These are phyloP conservation scores for Acheta domesticus DNA, from an alignment of 2,888 invertebrate species.

Conservation along the genomic window DNA sequence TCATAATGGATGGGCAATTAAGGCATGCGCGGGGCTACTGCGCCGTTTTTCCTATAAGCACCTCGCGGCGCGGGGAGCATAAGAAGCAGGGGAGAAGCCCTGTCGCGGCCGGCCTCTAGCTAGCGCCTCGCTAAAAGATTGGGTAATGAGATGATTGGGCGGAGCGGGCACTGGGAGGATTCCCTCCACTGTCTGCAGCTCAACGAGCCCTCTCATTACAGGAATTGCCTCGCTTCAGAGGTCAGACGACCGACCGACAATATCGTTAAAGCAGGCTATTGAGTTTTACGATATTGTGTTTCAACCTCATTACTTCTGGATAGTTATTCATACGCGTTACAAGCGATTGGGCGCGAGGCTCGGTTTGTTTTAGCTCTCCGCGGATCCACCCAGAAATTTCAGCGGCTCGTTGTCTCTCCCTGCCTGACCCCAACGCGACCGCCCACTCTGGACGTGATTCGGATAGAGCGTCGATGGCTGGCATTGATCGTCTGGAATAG, in stretches of 20 bases:
- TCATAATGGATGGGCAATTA: background rate
- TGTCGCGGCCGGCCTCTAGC: no score
- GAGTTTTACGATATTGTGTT: constrained; percentile 18
- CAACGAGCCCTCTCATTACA: background rate
- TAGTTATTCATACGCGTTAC: background rate
- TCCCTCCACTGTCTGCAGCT: background rate
- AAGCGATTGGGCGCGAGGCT: background rate
- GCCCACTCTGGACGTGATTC: no score
- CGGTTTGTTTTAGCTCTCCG: background rate
- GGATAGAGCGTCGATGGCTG: no score
- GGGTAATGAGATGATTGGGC: constrained; percentile 9
- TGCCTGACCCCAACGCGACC: no score
- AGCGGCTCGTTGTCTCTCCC: no score
- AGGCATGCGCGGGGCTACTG: background rate
- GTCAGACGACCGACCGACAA: background rate
- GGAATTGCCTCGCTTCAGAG: background rate
- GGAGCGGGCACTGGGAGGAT: background rate
- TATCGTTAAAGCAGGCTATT: constrained; percentile 18
- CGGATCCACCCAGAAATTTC: background rate
- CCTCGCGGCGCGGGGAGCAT: no score
- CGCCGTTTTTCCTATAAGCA: background rate
- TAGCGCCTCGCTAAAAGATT: background rate
- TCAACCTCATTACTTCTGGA: constrained; percentile 5
- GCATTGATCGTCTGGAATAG: no score
- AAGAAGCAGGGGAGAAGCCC: no score